These are phyloP conservation scores for Pelobates fuscus DNA, from an alignment of 2,113 vertebrate genomes.

Conservation along the genomic window DNA sequence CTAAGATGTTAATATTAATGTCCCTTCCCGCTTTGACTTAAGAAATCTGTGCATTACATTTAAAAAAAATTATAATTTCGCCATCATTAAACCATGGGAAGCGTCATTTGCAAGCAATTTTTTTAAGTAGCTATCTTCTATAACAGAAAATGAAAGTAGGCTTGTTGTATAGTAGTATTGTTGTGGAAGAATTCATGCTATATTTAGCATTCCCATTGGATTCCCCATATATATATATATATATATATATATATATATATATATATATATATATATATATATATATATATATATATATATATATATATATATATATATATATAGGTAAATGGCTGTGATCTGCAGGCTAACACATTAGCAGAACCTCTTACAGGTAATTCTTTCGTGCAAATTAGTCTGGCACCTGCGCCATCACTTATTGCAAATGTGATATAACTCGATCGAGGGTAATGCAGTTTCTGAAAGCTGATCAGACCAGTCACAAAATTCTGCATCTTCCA, in stretches of 20 bases:
- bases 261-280: constrained; percentile 27
- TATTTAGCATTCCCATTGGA: constrained; percentile 7
- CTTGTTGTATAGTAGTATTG: too few species aligned
- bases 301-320: constrained; percentile 21
- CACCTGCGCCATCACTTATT: constrained; percentile 29
- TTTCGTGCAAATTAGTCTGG: constrained; percentile 40
- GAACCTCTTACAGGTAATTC: constrained; percentile 11
- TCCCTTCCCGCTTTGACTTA: too few species aligned
- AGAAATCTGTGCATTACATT: too few species aligned
- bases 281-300: constrained; percentile 25
- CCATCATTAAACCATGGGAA: too few species aligned
- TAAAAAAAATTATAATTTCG: too few species aligned
- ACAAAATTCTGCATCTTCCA: too few species aligned
- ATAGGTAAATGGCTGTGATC: constrained; percentile 28
- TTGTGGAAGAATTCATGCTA: background rate
- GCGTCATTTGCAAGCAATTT: too few species aligned
- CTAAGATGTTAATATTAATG: too few species aligned
- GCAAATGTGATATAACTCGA: constrained; percentile 15
- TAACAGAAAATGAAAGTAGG: too few species aligned
- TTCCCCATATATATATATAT: constrained; percentile 1
- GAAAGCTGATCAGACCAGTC: background rate
- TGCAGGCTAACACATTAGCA: constrained; percentile 13
- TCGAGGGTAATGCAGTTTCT: background rate
- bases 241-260: constrained; percentile 13
- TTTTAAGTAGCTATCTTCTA: too few species aligned